Conservation (phyloP, 2,797 vertebrate species). For the Gallirallus australis region DNA sequence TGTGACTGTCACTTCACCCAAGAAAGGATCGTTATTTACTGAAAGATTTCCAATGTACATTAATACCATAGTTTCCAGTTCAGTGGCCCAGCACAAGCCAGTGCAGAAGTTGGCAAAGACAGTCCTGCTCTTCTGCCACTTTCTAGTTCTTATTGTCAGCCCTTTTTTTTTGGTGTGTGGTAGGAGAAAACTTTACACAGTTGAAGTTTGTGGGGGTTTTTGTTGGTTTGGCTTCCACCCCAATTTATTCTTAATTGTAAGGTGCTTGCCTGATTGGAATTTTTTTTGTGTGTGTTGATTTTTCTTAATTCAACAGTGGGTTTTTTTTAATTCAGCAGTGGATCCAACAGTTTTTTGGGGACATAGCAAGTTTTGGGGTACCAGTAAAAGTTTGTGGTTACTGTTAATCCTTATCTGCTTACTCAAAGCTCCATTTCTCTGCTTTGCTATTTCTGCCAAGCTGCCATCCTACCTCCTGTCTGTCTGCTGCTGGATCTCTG, state of each 20-base stretch:
- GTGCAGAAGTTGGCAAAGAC: not conserved
- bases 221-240: not conserved
- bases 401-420: not conserved
- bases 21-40: not conserved
- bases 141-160: not conserved
- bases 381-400: accelerated
- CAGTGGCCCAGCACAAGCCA: not conserved
- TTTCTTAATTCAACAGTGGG: not conserved
- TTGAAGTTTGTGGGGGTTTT: not conserved
- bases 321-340: not conserved
- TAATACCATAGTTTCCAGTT: not conserved
- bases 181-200: not conserved
- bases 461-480: not conserved
- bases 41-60: not conserved
- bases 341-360: not conserved
- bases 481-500: not conserved
- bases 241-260: not conserved
- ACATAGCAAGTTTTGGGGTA: not conserved
- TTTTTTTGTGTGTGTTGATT: not conserved
- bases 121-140: not conserved
- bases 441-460: not conserved
- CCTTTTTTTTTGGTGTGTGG: accelerated
- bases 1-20: not conserved
- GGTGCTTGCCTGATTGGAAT: not conserved
- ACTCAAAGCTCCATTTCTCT: not conserved